phyloP scores from a whole-genome alignment of 2,888 invertebrate species.

The Parascotia fuliginaria region DNA sequence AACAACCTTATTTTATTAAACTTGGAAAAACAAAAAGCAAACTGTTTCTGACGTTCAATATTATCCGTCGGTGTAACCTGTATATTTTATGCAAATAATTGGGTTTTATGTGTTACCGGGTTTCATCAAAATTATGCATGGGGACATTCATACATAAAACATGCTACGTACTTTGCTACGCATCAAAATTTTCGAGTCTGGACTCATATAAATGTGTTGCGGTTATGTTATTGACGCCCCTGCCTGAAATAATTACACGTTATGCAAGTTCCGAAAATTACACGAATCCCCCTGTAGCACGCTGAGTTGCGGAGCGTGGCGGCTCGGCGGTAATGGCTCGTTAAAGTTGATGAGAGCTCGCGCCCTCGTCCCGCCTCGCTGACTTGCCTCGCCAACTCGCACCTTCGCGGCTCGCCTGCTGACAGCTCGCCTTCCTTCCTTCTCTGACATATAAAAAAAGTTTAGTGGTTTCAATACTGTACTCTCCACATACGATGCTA shows the following conservation, averaged over 20 bases:
- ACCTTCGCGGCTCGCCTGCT: conserved; percentile 47
- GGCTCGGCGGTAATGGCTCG: conserved; percentile 76
- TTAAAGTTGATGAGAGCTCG: conserved; percentile 83
- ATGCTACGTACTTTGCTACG: conserved; percentile 26
- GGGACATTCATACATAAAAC: conserved; percentile 39
- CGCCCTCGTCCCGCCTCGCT: conserved; percentile 61
- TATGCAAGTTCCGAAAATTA: conserved; percentile 80
- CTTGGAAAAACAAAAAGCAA: conserved; percentile 22
- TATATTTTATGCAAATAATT: conserved; percentile 36
- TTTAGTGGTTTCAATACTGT: conserved; percentile 41
- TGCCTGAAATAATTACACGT: conserved; percentile 80
- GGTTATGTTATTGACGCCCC: conserved; percentile 77
- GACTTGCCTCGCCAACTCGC: conserved; percentile 38
- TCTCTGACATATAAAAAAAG: conserved; percentile 56
- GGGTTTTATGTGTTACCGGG: conserved; percentile 29
- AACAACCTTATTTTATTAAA: conserved; percentile 36
- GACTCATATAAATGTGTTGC: conserved; percentile 68
- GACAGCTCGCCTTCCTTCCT: conserved; percentile 58
- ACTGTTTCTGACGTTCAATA: conserved; percentile 14
- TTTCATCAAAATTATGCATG: conserved; percentile 33
- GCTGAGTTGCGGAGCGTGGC: conserved; percentile 48
- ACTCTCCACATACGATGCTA: conserved; percentile 22
- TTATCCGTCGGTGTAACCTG: conserved; percentile 24
- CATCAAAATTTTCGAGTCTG: conserved; percentile 48
- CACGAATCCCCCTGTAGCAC: conserved; percentile 63